Percentiles rank a stretch among this genome's conserved stretches.
Evolutionary conservation across 2,888 invertebrate genomes (phyloP).

Genomic region (Acronicta leporina): DNA sequence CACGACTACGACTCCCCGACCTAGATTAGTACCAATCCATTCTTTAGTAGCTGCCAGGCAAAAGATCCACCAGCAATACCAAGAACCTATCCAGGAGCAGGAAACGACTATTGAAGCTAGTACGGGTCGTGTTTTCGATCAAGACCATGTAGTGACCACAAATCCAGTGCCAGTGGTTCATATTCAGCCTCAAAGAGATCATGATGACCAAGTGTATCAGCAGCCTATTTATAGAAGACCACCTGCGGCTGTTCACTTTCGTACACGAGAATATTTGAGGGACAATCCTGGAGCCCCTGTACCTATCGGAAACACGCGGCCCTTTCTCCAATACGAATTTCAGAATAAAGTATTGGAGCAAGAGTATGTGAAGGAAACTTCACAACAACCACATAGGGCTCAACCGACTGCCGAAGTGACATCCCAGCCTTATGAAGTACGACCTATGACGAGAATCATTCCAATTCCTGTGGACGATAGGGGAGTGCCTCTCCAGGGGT

Average conservation of each 20-base stretch:
- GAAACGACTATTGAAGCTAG: conserved; percentile 87
- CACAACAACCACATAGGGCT: conserved; percentile 62
- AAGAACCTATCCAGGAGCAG: conserved; percentile 77
- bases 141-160: conserved; percentile 84
- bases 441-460: conserved; percentile 81
- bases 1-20: conserved; percentile 90
- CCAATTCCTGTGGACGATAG: conserved; percentile 84
- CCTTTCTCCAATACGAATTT: conserved; percentile 84
- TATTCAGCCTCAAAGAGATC: conserved; percentile 81
- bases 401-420: conserved; percentile 73
- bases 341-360: conserved; percentile 86
- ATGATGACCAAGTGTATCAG: conserved; percentile 78
- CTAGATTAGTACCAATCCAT: conserved; percentile 88
- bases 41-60: conserved; percentile 85
- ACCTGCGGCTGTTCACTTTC: conserved; percentile 76
- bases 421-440: conserved; percentile 75
- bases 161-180: conserved; percentile 88
- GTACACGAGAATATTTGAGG: conserved; percentile 83
- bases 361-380: conserved; percentile 75
- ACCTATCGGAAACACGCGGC: conserved; percentile 86
- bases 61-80: conserved; percentile 83
- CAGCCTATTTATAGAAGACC: conserved; percentile 80
- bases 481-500: conserved; percentile 81
- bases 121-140: conserved; percentile 85
- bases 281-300: conserved; percentile 85